Base-by-base conservation (phyloP, 1,140 invertebrate genomes). In the Orius insidiosus region DNA sequence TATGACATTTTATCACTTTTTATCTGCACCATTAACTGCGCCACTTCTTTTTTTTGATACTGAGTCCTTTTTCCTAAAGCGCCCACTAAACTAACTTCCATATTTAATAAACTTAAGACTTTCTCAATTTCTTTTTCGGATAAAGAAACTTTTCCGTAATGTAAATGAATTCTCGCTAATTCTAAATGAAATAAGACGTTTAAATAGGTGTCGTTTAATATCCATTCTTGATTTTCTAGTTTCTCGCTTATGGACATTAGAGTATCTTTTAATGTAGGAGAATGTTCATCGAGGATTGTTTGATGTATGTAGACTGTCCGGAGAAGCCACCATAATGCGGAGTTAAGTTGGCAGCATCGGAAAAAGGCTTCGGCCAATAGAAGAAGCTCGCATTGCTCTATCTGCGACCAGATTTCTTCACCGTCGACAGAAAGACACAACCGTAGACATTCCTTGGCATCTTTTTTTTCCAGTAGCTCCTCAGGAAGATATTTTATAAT, bases 51-150 rank as follows among this genome's bases (percentile, higher is more conserved):
- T 54, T 78, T 66, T 62, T 98, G 92, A 61, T 75, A 92, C 57
- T 79, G 81, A 11, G 90, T 96, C 48, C 92, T 68, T 61, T 86
- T 88, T 6, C 92, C 92, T 39, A 95, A 60, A 10, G 76, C 67
- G 51, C 51, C 52, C 14, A 41, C 49, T 45, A 52, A 53, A 49
- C 38, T 45, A 9, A 49, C 33, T 19, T 52, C 33, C 18, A 88
- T 63, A 38, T 72, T 68, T 38, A 92, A 58, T 36, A 75, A 70
- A 18, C 79, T 62, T 16, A 72, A 52, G 11, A 80, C 77, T 47
- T 63, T 63, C 14, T 72, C 61, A 8, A 92, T 66, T 58, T 76
- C 70, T 47, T 76, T 67, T 48, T 78, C 72, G 13, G 76, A 72
- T 55, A 72, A 70, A 38, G 71, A 67, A 11, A 82, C 67, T 55